phyloP scores from a whole-genome alignment of 2,113 vertebrate species.

The Corvus moneduloides region DNA sequence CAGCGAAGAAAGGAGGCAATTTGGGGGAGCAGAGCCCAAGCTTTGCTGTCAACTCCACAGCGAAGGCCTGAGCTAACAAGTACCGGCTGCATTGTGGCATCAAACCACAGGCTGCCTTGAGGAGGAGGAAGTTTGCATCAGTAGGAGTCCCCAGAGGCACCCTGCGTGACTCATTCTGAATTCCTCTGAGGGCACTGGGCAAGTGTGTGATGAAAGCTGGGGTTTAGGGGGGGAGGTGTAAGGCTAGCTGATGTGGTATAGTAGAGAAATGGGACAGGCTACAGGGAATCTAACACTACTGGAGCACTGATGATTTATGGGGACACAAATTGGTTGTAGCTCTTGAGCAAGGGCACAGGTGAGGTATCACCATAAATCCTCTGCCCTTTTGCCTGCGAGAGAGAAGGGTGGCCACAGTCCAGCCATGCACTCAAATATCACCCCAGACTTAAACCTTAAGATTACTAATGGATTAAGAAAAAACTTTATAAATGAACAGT shows the following conservation, averaged over 20 bases:
- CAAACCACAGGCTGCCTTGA: conserved; percentile 51
- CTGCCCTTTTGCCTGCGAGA: not conserved
- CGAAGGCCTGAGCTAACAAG: not conserved
- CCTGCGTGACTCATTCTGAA: conserved; percentile 43
- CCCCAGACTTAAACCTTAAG: not conserved
- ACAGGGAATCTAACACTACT: not conserved
- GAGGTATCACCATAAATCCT: not conserved
- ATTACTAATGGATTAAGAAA: conserved; percentile 1
- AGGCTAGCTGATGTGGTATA: not conserved
- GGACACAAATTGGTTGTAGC: not conserved
- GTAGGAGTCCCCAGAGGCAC: conserved; percentile 53
- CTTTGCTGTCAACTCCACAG: not conserved
- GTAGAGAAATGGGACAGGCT: not conserved
- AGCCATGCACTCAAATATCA: not conserved
- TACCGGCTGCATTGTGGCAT: not conserved
- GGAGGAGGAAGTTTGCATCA: conserved; percentile 66
- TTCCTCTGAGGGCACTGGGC: conserved; percentile 55
- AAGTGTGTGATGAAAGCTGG: conserved; percentile 47
- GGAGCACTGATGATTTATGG: not conserved
- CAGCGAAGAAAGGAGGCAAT: not conserved
- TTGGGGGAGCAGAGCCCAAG: not conserved
- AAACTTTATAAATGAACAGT: not conserved
- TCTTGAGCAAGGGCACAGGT: not conserved
- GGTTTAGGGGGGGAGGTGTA: not conserved
- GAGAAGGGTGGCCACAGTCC: not conserved